Conservation (phyloP, 2,888 invertebrate genomes). For the Lithophane leautieri region DNA sequence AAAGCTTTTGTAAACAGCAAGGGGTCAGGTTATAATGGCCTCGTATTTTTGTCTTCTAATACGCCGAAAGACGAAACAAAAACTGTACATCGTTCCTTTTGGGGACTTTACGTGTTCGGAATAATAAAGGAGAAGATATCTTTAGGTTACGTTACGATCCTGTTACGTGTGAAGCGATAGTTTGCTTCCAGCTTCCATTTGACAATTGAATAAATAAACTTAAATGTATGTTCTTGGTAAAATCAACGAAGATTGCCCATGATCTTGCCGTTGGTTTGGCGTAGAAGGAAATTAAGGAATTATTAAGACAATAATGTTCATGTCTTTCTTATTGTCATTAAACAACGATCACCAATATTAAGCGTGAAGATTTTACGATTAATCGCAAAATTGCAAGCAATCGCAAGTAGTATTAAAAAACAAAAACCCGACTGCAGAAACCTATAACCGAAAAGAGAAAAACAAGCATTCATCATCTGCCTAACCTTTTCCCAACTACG, state of each 20-base stretch:
- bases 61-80: slow-evolving; percentile 70
- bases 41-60: slow-evolving; percentile 63
- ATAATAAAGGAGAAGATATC: slow-evolving; percentile 64
- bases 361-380: not conserved
- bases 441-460: too few relatives aligned
- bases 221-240: not conserved
- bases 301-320: not conserved
- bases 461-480: too few relatives aligned
- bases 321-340: too few relatives aligned
- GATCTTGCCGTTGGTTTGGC: not conserved
- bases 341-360: not conserved
- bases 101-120: slow-evolving; percentile 69
- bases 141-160: slow-evolving; percentile 52
- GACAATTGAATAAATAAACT: not conserved
- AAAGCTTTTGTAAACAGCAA: slow-evolving; percentile 49
- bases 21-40: slow-evolving; percentile 57
- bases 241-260: not conserved
- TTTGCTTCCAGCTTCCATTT: not conserved
- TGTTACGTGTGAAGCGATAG: not conserved
- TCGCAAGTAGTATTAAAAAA: not conserved
- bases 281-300: not conserved
- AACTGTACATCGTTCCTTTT: slow-evolving; percentile 66
- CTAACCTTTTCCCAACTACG: too few relatives aligned
- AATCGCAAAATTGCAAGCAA: not conserved
- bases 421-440: too few relatives aligned